Base-by-base conservation (phyloP, 2,888 invertebrate genomes). In the Idaea biselata region DNA sequence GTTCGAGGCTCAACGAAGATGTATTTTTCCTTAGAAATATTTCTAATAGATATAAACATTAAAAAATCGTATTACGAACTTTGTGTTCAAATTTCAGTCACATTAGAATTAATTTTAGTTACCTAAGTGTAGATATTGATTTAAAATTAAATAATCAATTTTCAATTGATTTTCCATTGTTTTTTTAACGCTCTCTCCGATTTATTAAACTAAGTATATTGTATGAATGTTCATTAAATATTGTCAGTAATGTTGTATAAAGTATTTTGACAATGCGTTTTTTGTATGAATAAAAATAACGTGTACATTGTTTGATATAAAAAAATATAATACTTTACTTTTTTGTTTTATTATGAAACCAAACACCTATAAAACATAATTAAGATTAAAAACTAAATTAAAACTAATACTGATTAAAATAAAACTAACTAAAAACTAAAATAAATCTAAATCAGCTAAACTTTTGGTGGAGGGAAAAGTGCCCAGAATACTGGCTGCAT, bases 241-340 rank as follows among this genome's bases (percentile, higher is more conserved):
- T 58, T 74, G 69, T 80, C 77, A 81, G 78, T 79, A 84, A 84
- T 80, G 78, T 85, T 89, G 88, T 89, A 87, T 81, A 88, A 86
- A 87, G 84, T 86, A 90, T 88, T 88, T 88, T 86, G 86, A 87
- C 82, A 80, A 78, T 74, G 77, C 79, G 76, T 80, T 83, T 79
- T 83, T 84, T 84, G 82, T 83, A 85, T 83, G 81, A 80, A 82
- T 77, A 76, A 81, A 73, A 68, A 75, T 85, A 80, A 83, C 71
- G 80, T 88, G 87, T 89, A 88, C 82, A 74, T 83, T 87, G 87
- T 86, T 84, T 71, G 81, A 79, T 62, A 61, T 61, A 60, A 32
- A 67, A 60, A 69, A 63, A 73, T 78, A 79, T 76, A 71, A 54
- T 65, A 55, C 67, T n/a, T n/a, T n/a, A n/a, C n/a, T n/a, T n/a